These are phyloP conservation scores for Perca flavescens DNA, from an alignment of 2,113 vertebrate genomes.

Conservation along the genomic window DNA sequence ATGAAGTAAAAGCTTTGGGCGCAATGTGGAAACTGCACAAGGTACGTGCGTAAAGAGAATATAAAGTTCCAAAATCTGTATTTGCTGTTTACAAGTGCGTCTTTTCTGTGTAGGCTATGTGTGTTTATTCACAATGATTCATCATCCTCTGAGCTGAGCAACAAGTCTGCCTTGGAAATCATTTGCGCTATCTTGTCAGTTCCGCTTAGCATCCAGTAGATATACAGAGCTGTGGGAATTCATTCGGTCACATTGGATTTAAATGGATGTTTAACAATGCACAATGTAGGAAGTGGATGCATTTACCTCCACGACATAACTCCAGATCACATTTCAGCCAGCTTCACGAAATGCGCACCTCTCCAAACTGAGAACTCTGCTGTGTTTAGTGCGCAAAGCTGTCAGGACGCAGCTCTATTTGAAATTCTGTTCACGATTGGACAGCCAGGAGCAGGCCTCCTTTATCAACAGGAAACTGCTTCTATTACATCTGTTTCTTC, in stretches of 20 bases:
- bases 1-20: conserved; percentile 97
- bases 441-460: conserved; percentile 19
- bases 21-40: conserved; percentile 99
- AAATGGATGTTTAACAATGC: not conserved
- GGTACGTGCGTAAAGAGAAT: conserved; percentile 83
- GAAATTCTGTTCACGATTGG: conserved; percentile 58
- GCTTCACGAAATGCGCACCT: not conserved
- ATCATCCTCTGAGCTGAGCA: conserved; percentile 43
- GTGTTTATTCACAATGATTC: conserved; percentile 11
- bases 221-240: not conserved
- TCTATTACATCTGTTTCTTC: not conserved
- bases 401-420: conserved; percentile 38
- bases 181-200: conserved; percentile 27
- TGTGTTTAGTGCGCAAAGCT: conserved; percentile 22
- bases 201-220: conserved; percentile 18
- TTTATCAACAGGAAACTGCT: conserved; percentile 10
- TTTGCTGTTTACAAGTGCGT: not conserved
- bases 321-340: conserved; percentile 10
- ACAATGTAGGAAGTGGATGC: not conserved
- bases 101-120: not conserved
- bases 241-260: conserved; percentile 34
- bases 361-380: not conserved
- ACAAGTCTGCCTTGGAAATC: conserved; percentile 57
- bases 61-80: not conserved
- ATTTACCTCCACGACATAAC: not conserved